Base-by-base conservation (phyloP, 2,888 invertebrate genomes). In the Leucophora obtusa region DNA sequence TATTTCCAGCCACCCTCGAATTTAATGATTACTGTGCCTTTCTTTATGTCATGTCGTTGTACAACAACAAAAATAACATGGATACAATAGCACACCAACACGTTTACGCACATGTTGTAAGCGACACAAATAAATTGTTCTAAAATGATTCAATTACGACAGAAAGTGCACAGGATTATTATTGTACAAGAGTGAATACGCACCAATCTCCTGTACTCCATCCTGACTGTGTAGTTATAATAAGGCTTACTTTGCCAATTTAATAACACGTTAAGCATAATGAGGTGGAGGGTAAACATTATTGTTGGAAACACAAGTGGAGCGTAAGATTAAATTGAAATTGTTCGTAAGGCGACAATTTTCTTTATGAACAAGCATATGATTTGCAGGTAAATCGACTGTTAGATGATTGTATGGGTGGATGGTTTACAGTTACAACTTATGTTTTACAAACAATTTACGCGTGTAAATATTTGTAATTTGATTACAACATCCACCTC, bases 91-190 rank as follows among this genome's bases (percentile, higher is more conserved):
- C 70, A 76, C 71, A 66, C 59, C 76, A 73, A 81, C 77, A 81
- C 77, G 73, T 81, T 73, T 60, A 77, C 77, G 81, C 81, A 81
- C 81, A 77, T 74, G 70, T 76, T 81, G 80, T 73, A 66, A 81
- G 81, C 77, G 81, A 81, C 81, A 73, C 58, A 79, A 80, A 83
- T 82, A 84, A 83, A 84, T 84, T 79, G 80, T 78, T 78, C 73
- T 78, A 69, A 83, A 84, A 84, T 83, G 79, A 80, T 84, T 83
- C 84, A 84, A 84, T 83, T 83, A 82, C 80, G 50, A 74, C 70
- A 56, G 71, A 78, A 68, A 71, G 62, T 66, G 66, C 47, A 81
- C 69, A 69, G 58, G 70, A 73, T 69, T 72, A 69, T 76, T 58
- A 68, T 53, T 18, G 11, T 35, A 53, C 65, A n/a, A 28, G 17